Conservation (phyloP, 1,140 invertebrate genomes). For the Ips typographus region DNA sequence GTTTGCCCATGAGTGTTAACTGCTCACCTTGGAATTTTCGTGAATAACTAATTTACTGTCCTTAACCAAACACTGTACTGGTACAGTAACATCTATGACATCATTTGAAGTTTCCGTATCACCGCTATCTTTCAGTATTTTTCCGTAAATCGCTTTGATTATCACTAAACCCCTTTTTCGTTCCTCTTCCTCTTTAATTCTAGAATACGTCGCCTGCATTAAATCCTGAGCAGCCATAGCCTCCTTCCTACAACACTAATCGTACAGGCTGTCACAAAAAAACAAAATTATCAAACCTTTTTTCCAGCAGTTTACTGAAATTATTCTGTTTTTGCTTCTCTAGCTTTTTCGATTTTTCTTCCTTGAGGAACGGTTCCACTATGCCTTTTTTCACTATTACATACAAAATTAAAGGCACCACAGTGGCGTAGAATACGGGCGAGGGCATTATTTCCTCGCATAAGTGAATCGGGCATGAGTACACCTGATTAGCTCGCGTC, state of each 20-base stretch:
- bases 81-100: slow-evolving; percentile 89
- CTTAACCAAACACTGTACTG: slow-evolving; percentile 90
- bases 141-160: slow-evolving; percentile 80
- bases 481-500: slow-evolving; percentile 82
- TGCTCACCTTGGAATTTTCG: slow-evolving; percentile 78
- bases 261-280: background rate
- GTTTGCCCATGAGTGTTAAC: slow-evolving; percentile 28
- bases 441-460: slow-evolving; percentile 87
- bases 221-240: slow-evolving; percentile 82
- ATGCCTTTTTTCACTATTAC: slow-evolving; percentile 80
- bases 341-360: slow-evolving; percentile 73
- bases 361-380: slow-evolving; percentile 81
- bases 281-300: slow-evolving; percentile 53
- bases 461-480: slow-evolving; percentile 85
- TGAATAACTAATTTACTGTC: slow-evolving; percentile 86
- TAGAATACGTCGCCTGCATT: slow-evolving; percentile 81
- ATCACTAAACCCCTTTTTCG: slow-evolving; percentile 82
- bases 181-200: slow-evolving; percentile 76
- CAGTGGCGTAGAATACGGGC: slow-evolving; percentile 90
- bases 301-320: slow-evolving; percentile 72
- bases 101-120: slow-evolving; percentile 55
- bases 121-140: slow-evolving; percentile 51
- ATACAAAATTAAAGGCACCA: slow-evolving; percentile 81
- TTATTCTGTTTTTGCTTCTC: slow-evolving; percentile 75
- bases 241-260: slow-evolving; percentile 57